These are phyloP conservation scores for Addax nasomaculatus DNA, from an alignment of 2,113 vertebrate genomes.

Conservation along the genomic window DNA sequence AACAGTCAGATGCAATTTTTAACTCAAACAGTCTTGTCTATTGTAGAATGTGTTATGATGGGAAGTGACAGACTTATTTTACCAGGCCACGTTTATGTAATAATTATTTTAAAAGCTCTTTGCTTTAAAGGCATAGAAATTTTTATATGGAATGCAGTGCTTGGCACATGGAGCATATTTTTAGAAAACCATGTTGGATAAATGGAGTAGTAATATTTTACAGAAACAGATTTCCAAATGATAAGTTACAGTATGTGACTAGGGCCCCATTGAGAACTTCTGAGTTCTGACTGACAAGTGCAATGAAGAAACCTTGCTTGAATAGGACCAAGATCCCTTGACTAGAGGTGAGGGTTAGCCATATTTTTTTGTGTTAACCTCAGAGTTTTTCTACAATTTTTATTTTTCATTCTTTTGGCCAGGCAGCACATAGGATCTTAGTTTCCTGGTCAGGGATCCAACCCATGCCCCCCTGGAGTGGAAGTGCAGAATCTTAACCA, in stretches of 20 bases:
- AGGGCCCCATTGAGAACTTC: neutral
- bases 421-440: neutral
- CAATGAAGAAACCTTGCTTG: neutral
- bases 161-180: neutral
- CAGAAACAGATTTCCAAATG: neutral
- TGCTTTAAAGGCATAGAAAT: slow-evolving; percentile 42
- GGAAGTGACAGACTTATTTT: slow-evolving; percentile 12
- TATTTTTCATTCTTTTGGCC: neutral
- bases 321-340: neutral
- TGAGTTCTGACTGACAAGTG: neutral
- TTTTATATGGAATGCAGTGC: neutral
- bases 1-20: slow-evolving; percentile 2
- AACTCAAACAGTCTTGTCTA: neutral
- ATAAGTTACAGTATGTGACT: neutral
- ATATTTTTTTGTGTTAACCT: neutral
- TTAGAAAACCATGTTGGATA: slow-evolving; percentile 20
- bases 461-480: fast-evolving
- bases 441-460: neutral
- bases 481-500: neutral
- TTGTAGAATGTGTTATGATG: neutral
- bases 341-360: neutral
- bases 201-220: neutral
- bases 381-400: neutral
- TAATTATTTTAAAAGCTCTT: slow-evolving; percentile 22
- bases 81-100: neutral